These are phyloP conservation scores for Anguilla obscura DNA, from an alignment of 2,797 vertebrate genomes.

Conservation along the genomic window DNA sequence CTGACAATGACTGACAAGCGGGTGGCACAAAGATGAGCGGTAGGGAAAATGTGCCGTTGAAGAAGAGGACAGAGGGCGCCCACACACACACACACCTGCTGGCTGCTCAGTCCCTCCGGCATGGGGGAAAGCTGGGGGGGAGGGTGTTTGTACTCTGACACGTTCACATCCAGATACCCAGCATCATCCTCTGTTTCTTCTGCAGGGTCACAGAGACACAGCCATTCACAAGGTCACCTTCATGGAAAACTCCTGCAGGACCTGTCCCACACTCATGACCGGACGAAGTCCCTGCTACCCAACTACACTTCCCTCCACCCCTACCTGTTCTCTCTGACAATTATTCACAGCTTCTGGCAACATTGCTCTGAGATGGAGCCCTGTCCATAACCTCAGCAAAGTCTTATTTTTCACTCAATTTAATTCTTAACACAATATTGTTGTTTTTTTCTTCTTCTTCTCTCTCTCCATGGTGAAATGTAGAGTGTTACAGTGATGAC, in stretches of 20 bases:
- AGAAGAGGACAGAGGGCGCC: not conserved
- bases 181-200: slow-evolving; percentile 65
- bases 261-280: not conserved
- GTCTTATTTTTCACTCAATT: not conserved
- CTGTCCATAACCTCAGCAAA: not conserved
- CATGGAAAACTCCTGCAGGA: not conserved
- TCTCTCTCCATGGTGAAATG: not conserved
- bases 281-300: not conserved
- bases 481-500: too few relatives aligned
- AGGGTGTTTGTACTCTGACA: slow-evolving; percentile 80
- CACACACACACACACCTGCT: slow-evolving; percentile 72
- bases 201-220: slow-evolving; percentile 41
- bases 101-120: slow-evolving; percentile 83
- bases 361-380: not conserved
- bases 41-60: not conserved
- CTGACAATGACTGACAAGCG: not conserved
- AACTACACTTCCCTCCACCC: not conserved
- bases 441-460: not conserved
- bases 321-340: not conserved
- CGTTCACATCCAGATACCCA: slow-evolving; percentile 68
- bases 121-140: slow-evolving; percentile 82
- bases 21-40: not conserved
- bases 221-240: not conserved
- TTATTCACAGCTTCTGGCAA: not conserved
- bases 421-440: not conserved